Evolutionary conservation across 2,888 invertebrate genomes (phyloP).

Genomic region (Hyposoter didymator): DNA sequence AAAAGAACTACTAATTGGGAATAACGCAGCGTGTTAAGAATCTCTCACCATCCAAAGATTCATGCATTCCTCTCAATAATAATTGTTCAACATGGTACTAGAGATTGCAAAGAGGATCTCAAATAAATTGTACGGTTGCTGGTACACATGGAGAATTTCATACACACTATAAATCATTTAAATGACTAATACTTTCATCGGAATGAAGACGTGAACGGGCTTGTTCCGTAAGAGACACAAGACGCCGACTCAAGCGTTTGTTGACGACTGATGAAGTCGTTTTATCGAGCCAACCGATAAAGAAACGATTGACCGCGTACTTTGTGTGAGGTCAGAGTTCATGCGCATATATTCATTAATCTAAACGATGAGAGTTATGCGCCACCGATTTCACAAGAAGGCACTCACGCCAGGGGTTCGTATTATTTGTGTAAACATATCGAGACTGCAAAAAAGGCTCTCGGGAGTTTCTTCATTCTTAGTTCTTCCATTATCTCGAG

Average conservation of each 20-base stretch:
- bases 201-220: slow-evolving; percentile 31
- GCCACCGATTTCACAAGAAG: slow-evolving; percentile 71
- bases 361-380: slow-evolving; percentile 71
- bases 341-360: slow-evolving; percentile 77
- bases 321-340: slow-evolving; percentile 70
- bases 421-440: slow-evolving; percentile 34
- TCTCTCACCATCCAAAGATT: neutral
- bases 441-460: slow-evolving; percentile 46
- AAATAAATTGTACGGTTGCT: neutral
- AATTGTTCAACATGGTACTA: slow-evolving; percentile 35
- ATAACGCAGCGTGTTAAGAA: neutral
- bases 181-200: slow-evolving; percentile 57
- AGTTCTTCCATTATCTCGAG: slow-evolving; percentile 10
- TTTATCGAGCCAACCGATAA: slow-evolving; percentile 66
- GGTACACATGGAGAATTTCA: slow-evolving; percentile 28
- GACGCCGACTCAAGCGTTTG: slow-evolving; percentile 46
- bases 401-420: slow-evolving; percentile 56
- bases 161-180: slow-evolving; percentile 59
- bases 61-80: slow-evolving; percentile 32
- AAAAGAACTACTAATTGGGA: neutral
- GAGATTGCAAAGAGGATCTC: slow-evolving; percentile 25
- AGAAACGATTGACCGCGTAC: slow-evolving; percentile 63
- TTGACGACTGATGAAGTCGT: slow-evolving; percentile 62
- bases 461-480: slow-evolving; percentile 46
- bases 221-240: slow-evolving; percentile 35